Base-by-base conservation (phyloP, 2,888 invertebrate genomes). In the Tenthredo amoena region DNA sequence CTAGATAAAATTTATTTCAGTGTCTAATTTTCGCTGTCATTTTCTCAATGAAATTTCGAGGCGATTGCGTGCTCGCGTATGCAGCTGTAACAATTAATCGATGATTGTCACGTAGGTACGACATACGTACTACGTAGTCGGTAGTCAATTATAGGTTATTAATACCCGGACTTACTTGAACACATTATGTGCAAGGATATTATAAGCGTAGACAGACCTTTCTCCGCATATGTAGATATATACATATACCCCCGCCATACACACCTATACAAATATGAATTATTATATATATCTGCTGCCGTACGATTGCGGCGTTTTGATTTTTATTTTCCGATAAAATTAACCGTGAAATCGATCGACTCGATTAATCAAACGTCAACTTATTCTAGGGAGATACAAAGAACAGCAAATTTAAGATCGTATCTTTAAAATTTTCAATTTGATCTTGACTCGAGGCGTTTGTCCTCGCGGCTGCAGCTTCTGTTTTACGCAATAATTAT, bases 41-140 rank as follows among this genome's bases (percentile, higher is more conserved):
- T 81, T 81, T 58, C 81, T 81, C 81, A 81, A 81, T 81, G 81
- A 81, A 81, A 81, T 81, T 81, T 62, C 81, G 58, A 37, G 81
- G 18, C 55, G 55, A 50, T 77, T 55, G 55, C 50, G 77, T 77
- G 77, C 55, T 40, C 12, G 43, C n/a, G 40, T 72, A 18, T 79
- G 26, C 26, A 62, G 81, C 40, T 81, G 81, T 81, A 81, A 81
- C 81, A 81, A 81, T 81, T 62, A 62, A 55, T 55, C 55, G 55
- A 55, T 6, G 55, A 81, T 58, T 37, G 62, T 81, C 81, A 18
- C 77, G 55, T 62, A 31, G 47, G 15, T 47, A 47, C 40, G 31
- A 21, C 58, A 58, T 58, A 58, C 58, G 21, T 62, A 26, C 21
- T 26, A 62, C 26, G 0, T 7, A 81, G 40, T 31, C 79, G 81